Evolutionary conservation across 1,140 invertebrate genomes (phyloP).

Genomic region (Eubasilissa regina): DNA sequence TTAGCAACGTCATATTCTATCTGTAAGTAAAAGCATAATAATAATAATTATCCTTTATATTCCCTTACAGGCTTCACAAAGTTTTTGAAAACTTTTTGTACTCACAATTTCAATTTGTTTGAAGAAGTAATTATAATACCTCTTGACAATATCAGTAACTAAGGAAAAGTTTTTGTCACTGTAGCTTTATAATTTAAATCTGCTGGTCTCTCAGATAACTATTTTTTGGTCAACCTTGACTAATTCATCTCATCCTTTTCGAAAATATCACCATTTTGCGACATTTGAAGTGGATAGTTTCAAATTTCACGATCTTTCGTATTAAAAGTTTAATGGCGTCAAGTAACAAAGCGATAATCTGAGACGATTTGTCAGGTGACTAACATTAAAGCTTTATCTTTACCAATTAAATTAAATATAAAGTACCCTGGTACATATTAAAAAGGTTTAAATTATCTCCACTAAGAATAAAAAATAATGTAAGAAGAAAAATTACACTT

Average conservation of each 20-base stretch:
- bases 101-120: too few relatives aligned
- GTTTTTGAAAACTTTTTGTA: too few relatives aligned
- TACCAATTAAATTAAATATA: neutral
- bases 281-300: neutral
- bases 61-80: too few relatives aligned
- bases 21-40: too few relatives aligned
- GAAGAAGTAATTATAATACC: too few relatives aligned
- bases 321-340: slow-evolving; percentile 41
- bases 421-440: neutral
- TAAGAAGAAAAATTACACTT: neutral
- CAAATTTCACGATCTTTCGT: slow-evolving; percentile 7
- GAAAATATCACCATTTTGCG: slow-evolving; percentile 28
- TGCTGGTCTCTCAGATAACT: too few relatives aligned
- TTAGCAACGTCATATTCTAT: too few relatives aligned
- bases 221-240: slow-evolving; percentile 6
- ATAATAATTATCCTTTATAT: too few relatives aligned
- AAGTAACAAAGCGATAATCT: slow-evolving; percentile 45
- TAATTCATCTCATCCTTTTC: slow-evolving; percentile 2
- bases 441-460: neutral
- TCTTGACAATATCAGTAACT: too few relatives aligned
- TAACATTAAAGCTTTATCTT: neutral
- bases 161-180: too few relatives aligned
- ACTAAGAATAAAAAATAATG: neutral
- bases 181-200: too few relatives aligned
- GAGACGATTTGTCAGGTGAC: slow-evolving; percentile 47